Base-by-base conservation (phyloP, 2,888 invertebrate genomes). In the Tetragonisca angustula region DNA sequence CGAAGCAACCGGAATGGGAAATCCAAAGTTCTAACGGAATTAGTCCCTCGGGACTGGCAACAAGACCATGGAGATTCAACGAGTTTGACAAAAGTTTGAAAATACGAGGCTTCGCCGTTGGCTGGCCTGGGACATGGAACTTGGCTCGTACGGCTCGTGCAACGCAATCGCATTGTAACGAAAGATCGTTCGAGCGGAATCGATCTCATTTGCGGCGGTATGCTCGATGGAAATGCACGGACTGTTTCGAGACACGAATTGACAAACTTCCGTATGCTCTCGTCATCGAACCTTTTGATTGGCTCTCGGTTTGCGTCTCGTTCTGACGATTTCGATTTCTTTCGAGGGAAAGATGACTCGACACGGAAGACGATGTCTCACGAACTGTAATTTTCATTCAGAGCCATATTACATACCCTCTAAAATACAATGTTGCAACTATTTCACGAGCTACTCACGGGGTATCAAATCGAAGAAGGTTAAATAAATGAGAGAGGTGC, bases 81-180 rank as follows among this genome's bases (percentile, higher is more conserved):
- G 71, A 71, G 72, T 79, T 79, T 69, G 79, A 79, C 79, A 73
- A 81, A 81, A 81, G 79, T 81, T 79, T 17, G 81, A 69, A 79
- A 79, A 79, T 69, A 81, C 79, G 72, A 11, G 79, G 72, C 56
- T 73, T 79, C 69, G 32, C n/a, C 54, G 59, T 59, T 54, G n/a
- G 67, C 36, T 71, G 67, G 27, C 27, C 69, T 49, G 49, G 24
- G 56, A 65, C 54, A 68, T 74, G 80, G 49, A 74, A 67, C 43
- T 43, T 70, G 68, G 61, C 72, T 72, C 62, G 62, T 69, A 36
- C 68, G 15, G n/a, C 27, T 17, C 52, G 67, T 49, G 36, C 49
- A 24, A 67, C 67, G 69, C 75, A 75, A 80, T 83, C 75, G 80
- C 56, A 49, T 72, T 81, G 65, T 62, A 81, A 72, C 76, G 81